Percentiles rank a stretch among this genome's conserved stretches.
These are phyloP conservation scores for Lampris megalopsis DNA, from an alignment of 2,113 vertebrate genomes.

Conservation along the genomic window DNA sequence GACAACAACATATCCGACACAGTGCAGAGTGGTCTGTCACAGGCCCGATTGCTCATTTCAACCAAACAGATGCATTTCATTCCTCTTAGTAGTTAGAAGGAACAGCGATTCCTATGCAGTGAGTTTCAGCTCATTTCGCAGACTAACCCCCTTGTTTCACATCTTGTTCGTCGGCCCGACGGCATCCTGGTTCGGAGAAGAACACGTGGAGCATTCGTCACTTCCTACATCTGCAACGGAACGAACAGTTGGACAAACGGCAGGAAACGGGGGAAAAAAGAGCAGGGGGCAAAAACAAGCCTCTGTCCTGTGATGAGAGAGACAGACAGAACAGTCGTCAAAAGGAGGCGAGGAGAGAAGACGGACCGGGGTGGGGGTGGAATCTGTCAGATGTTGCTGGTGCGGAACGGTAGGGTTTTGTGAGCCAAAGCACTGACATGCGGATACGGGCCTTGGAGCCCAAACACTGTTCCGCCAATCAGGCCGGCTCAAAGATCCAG, in stretches of 20 bases:
- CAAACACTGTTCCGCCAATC: constrained; percentile 49
- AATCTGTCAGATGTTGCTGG: constrained; percentile 63
- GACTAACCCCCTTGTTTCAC: background rate
- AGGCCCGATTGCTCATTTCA: constrained; percentile 46
- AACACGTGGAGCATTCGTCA: constrained; percentile 43
- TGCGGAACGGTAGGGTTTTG: constrained; percentile 59
- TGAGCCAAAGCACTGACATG: constrained; percentile 46
- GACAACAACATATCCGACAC: constrained; percentile 48
- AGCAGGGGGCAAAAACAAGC: constrained; percentile 12
- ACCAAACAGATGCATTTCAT: constrained; percentile 37
- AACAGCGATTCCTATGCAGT: constrained; percentile 32
- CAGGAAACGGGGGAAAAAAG: constrained; percentile 27
- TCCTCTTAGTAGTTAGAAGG: constrained; percentile 1
- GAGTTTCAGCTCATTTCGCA: background rate
- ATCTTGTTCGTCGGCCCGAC: background rate
- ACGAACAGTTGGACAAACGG: constrained; percentile 43
- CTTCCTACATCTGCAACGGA: constrained; percentile 28
- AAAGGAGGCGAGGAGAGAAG: constrained; percentile 14
- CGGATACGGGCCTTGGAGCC: constrained; percentile 43
- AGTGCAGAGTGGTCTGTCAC: constrained; percentile 36
- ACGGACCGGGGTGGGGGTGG: background rate
- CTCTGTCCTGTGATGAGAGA: constrained; percentile 17
- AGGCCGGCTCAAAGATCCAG: constrained; percentile 26
- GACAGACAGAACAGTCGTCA: constrained; percentile 12
- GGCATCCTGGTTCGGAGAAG: constrained; percentile 10